Base-by-base conservation (phyloP, 2,797 vertebrate species). In the Karalla daura region DNA sequence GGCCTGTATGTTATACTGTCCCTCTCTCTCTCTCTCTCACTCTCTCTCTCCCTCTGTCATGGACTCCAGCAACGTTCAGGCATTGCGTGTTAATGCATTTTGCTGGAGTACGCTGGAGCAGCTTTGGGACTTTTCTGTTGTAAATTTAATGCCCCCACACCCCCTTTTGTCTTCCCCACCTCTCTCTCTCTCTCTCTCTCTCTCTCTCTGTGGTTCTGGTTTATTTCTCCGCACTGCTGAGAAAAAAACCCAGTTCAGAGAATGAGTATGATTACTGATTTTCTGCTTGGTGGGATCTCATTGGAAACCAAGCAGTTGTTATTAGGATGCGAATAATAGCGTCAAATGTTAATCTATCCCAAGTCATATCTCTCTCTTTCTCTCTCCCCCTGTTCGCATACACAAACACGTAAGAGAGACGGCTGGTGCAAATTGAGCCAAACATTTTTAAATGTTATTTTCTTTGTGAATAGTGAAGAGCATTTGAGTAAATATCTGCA, bases 211-310 rank as follows among this genome's bases (percentile, higher is more conserved):
- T 47, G 25, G 41, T 32, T 44, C 58, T 63, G 50, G 59, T 69
- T 23, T 66, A 70, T 56, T 52, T 50, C 27, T 9, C 4, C 23
- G 20, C n/a, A n/a, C 13, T 0, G 0, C 12, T 21, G 41, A 33
- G 65, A 61, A 45, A 24, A 69, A 40, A 60, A n/a, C n/a, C n/a
- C n/a, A n/a, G n/a, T n/a, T n/a, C n/a, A n/a, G n/a, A n/a, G n/a
- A 66, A 66, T 54, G 4, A 55, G 51, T n/a, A 28, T 69, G 71
- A 80, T 74, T 52, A 41, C 33, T 54, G 70, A 81, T 85, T 78
- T 84, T 81, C 74, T 74, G 74, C 69, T 72, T 54, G 30, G 55
- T 52, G 39, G 55, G 59, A 50, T 77, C 66, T 74, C 55, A 81
- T 64, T 74, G 53, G 52, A 77, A 77, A 72, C 33, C 37, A 63